Base-by-base conservation (phyloP, 35 echinoderm and acorn worm genomes). In the Apostichopus japonicus region DNA sequence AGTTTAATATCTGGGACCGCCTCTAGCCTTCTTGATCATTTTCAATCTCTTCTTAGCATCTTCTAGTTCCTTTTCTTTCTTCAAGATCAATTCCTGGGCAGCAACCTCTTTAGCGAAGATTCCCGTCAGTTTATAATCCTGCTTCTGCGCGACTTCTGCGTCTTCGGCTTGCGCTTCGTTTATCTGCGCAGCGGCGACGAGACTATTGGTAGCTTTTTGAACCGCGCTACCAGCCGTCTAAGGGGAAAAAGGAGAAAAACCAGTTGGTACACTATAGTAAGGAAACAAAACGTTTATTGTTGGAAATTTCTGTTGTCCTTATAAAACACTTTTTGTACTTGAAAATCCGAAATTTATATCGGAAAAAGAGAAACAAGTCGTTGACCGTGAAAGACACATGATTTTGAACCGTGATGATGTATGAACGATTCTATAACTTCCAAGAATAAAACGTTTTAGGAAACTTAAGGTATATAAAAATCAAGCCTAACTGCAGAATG, bases 71-170 rank as follows among this genome's bases (percentile, higher is more conserved):
- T 89, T 89, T 25, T 89, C 86, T 9, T 89, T 89, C 86, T 89
- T 89, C 86, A 89, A 15, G 62, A 89, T 89, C 22, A 51, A 13
- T 53, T 89, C 86, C 62, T 89, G 86, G 44, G 86, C 86, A 10
- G 57, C 86, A 21, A 89, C 86, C 17, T 89, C 86, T 44, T 89
- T 89, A 16, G 86, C 86, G 61, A 89, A 89, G 23, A 89, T 89
- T 53, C 86, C 86, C 5, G 86, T 53, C 86, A 89, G 44, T 33
- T 53, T 89, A 33, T 89, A 84, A 16, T 84, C 81, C 17, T 57
- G 56, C 81, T 21, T 84, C 81, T 84, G 53, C n/a, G 81, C 81
- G 0, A 84, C 57, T 22, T 58, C 81, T 6, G 54, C 81, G 10
- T 84, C 81, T 51, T 84, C 81, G n/a, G 81, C 81, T 22, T 84